Base-by-base conservation (phyloP, 2,797 vertebrate genomes). In the Coregonus sp. region DNA sequence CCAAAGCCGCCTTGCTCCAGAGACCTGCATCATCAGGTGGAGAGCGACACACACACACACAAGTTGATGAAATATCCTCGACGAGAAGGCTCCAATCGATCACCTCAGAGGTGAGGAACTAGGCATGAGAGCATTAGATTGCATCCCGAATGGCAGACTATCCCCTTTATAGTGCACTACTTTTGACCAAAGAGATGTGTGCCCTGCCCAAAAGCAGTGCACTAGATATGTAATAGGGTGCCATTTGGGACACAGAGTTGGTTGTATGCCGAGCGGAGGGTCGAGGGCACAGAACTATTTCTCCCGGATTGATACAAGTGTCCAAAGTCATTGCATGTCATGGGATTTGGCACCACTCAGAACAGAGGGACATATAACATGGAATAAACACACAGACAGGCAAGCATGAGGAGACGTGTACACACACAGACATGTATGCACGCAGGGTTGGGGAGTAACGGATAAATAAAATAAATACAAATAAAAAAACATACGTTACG, bases 41-140 rank as follows among this genome's bases (percentile, higher is more conserved):
- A 81, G 65, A 81, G 80, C 74, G 65, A 78, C 75, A 25, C 25
- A 25, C 25, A 25, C 25, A 25, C 25, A 85, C 82, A 80, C 81
- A 81, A 79, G 80, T 84, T 88, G 85, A 87, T 85, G 83, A 89
- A 91, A 88, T 78, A 81, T 85, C 40, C 11, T 47, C 9, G 9
- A 47, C 9, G 9, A 47, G 40, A 47, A 47, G 40, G 40, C 9
- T 47, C 9, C 40, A 47, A 47, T 47, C 9, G 40, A 47, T 47
- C 40, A 12, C 9, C 40, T 47, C 40, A 47, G 40, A 47, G 40
- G 40, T 47, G 40, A 47, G 40, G 2, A 47, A 47, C 40, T 11
- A 47, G 40, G 9, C 11, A 47, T 47, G 40, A 11, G 9, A 47
- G 40, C 2, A 47, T 47, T 47, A 47, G 40, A 9, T 2, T 47